These are phyloP conservation scores for Oreochromis mossambicus DNA, from an alignment of 2,797 vertebrate genomes.

Conservation along the genomic window DNA sequence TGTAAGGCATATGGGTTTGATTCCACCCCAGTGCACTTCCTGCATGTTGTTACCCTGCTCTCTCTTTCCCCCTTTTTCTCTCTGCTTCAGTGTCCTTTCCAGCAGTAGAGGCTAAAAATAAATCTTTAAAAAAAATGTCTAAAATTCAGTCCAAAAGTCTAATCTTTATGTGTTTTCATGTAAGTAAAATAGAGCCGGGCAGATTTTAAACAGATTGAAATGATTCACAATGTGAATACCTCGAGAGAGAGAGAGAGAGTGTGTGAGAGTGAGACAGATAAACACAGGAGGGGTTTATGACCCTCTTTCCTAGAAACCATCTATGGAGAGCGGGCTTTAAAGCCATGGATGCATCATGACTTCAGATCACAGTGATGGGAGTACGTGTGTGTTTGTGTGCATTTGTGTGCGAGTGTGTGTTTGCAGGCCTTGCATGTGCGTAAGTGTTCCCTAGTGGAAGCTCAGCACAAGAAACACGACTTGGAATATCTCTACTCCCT, in stretches of 20 bases:
- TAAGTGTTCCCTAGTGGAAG: slow-evolving; percentile 14
- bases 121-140: background rate
- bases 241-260: background rate
- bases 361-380: slow-evolving; percentile 31
- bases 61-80: background rate
- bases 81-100: background rate
- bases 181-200: background rate
- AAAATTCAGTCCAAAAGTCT: background rate
- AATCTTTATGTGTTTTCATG: background rate
- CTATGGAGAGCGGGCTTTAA: slow-evolving; percentile 35
- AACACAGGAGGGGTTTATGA: slow-evolving; percentile 33
- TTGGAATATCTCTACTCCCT: slow-evolving; percentile 69
- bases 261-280: background rate
- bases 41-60: background rate
- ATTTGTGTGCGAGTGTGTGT: background rate
- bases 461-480: slow-evolving; percentile 45
- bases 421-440: background rate
- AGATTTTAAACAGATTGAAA: background rate
- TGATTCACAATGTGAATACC: background rate
- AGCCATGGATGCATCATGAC: slow-evolving; percentile 43
- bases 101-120: background rate
- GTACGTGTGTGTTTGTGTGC: background rate
- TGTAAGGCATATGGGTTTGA: background rate
- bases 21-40: background rate
- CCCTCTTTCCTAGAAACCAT: slow-evolving; percentile 59